Percentiles rank a stretch among this genome's conserved stretches.
These are phyloP conservation scores for Cololabis saira DNA, from an alignment of 2,113 vertebrate genomes.

Conservation along the genomic window DNA sequence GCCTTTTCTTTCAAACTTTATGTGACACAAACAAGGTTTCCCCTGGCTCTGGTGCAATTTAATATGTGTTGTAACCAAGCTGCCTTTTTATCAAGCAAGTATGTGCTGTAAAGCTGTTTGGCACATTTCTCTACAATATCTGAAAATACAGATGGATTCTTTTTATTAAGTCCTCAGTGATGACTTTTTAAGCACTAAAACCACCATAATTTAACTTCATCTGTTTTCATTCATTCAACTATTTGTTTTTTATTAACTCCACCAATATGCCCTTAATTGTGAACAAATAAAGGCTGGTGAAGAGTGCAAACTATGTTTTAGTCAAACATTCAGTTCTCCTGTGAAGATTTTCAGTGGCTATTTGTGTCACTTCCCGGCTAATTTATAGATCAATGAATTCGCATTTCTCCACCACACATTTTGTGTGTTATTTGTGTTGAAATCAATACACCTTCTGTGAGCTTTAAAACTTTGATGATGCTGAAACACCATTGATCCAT, in stretches of 20 bases:
- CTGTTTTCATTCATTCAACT: background rate
- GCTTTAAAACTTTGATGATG: slow-evolving; percentile 68
- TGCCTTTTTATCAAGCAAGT: too few relatives aligned
- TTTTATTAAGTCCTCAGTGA: background rate
- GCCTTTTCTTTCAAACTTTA: too few relatives aligned
- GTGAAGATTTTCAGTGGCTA: slow-evolving; percentile 29
- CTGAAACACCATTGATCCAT: slow-evolving; percentile 71
- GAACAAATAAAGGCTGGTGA: background rate
- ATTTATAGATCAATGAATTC: slow-evolving; percentile 46
- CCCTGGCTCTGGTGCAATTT: too few relatives aligned
- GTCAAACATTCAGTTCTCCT: slow-evolving; percentile 8
- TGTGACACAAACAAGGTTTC: too few relatives aligned
- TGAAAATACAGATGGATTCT: too few relatives aligned
- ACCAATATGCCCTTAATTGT: background rate
- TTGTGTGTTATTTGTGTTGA: slow-evolving; percentile 43
- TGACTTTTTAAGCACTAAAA: background rate
- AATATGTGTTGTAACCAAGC: too few relatives aligned
- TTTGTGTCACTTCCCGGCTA: slow-evolving; percentile 50
- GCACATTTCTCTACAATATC: too few relatives aligned
- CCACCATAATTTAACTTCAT: background rate
- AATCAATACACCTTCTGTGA: slow-evolving; percentile 56
- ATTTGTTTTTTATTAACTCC: background rate
- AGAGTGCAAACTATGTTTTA: background rate
- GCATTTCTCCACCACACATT: slow-evolving; percentile 38
- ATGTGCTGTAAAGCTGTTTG: too few relatives aligned